Evolutionary conservation across 2,888 invertebrate genomes (phyloP), one percentile per base, ranked within the genome.

Genomic region (Sarcophaga caerulescens): DNA sequence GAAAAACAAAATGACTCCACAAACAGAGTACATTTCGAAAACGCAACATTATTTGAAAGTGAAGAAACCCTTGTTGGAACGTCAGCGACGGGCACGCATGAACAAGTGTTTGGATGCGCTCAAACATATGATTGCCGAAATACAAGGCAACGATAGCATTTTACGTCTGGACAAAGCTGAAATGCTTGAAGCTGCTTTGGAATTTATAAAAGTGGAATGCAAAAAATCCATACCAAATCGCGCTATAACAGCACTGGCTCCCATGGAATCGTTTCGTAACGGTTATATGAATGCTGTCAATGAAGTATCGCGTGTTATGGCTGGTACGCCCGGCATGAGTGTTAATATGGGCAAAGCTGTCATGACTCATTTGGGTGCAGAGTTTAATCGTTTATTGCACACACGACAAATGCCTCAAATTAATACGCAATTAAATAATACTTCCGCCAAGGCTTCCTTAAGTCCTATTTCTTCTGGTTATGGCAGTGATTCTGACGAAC

Each of bases 21-120:
- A 88, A 81, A 79, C 83, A 60, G 85, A 87, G 81, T 89, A 88
- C 89, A 97, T 97, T 91, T 90, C 92, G 52, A 95, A 97, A 93
- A 98, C 98, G 90, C 97, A 97, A 94, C 97, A 97, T 93, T 98
- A 98, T 94, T 95, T 97, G 94, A 98, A 97, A 96, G 97, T 98
- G 92, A 97, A 97, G 96, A 97, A 98, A 93, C 97, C 97, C 90
- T 96, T 97, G 96, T 94, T 98, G 89, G 97, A 98, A 94, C 95
- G 97, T 90, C 97, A 97, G 92, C 95, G 97, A 85, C 95, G 98
- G 89, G 97, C 97, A 89, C 95, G 97, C 92, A 97, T 98, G 94
- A 98, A 97, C 94, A 96, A 97, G 90, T 97, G 97, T 93, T 94
- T 98, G 91, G 97, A 97, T 93, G 96, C 97, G 91, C 95, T 98